These are phyloP conservation scores for Formica exsecta DNA, from an alignment of 1,140 invertebrate species.

Conservation along the genomic window DNA sequence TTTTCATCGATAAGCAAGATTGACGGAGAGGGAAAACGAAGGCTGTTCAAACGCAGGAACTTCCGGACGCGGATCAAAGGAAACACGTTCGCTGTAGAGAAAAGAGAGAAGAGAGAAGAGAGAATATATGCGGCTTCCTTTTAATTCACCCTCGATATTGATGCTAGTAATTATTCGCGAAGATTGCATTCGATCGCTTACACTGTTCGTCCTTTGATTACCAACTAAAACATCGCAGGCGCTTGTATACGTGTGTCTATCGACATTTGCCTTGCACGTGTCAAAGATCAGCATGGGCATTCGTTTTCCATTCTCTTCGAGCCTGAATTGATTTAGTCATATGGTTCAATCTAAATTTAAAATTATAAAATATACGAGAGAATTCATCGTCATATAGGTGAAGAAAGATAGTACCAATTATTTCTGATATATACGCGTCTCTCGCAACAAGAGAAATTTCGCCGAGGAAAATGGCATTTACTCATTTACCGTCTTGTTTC, in stretches of 20 bases:
- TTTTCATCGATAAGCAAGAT: constrained; percentile 68
- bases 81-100: neutral
- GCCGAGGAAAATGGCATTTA: constrained; percentile 26
- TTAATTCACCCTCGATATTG: constrained; percentile 53
- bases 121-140: constrained; percentile 19
- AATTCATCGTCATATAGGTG: neutral
- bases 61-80: constrained; percentile 69
- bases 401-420: neutral
- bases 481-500: neutral
- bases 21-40: neutral
- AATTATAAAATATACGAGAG: neutral
- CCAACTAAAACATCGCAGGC: constrained; percentile 1
- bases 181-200: constrained; percentile 32
- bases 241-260: constrained; percentile 17
- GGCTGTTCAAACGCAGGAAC: constrained; percentile 48
- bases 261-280: neutral
- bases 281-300: neutral
- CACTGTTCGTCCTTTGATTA: neutral
- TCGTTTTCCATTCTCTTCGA: neutral
- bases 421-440: neutral
- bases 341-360: neutral
- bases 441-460: neutral
- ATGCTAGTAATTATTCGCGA: constrained; percentile 53
- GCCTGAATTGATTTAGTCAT: neutral
- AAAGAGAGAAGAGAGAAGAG: too few species aligned